Evolutionary conservation across 2,113 vertebrate genomes (phyloP).

Genomic region (Campylorhamphus procurvoides): DNA sequence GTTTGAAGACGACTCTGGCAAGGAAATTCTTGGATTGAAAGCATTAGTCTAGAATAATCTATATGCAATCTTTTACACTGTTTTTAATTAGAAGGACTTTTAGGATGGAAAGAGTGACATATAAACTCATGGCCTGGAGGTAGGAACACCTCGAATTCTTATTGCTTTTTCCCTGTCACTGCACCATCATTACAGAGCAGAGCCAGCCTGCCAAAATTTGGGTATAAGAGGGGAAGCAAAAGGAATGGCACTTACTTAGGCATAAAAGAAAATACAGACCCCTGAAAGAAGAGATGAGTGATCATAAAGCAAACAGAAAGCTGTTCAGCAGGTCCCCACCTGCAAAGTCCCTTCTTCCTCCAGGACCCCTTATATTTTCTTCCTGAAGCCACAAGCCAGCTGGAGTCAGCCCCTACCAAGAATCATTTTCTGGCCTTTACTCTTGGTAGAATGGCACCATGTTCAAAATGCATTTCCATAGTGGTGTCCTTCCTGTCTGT

Average conservation of each 20-base stretch:
- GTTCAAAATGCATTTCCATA: background rate
- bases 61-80: background rate
- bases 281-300: fast-evolving
- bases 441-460: fast-evolving
- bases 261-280: background rate
- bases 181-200: background rate
- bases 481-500: background rate
- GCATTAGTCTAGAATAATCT: background rate
- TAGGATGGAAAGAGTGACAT: background rate
- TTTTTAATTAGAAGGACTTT: background rate
- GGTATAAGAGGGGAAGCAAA: background rate
- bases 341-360: background rate
- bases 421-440: background rate
- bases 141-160: background rate
- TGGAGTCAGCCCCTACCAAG: background rate
- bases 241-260: background rate
- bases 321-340: background rate
- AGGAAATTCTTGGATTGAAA: background rate
- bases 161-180: background rate
- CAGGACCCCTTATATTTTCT: background rate
- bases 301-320: background rate
- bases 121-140: no score
- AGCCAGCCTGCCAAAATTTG: background rate
- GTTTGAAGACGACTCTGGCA: background rate
- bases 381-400: background rate